Evolutionary conservation across 2,113 vertebrate species (phyloP), one percentile per base, ranked within the genome.

Genomic region (Muntiacus muntjak): DNA sequence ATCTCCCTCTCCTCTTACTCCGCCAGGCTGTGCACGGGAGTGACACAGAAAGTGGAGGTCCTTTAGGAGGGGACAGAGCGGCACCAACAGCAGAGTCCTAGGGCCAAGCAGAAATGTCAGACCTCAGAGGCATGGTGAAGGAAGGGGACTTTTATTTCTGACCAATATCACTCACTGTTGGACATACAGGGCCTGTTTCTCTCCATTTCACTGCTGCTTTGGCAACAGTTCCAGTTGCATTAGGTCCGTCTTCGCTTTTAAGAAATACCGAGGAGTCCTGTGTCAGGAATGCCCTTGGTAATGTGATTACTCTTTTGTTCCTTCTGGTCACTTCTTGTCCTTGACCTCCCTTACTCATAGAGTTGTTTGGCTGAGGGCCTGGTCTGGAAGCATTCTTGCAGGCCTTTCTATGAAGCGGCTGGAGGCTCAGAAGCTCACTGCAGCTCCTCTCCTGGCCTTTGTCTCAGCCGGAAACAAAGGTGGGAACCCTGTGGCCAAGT

Each of bases 41-140:
- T 96, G 94, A 97, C 98, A 98, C 98, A 87, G 98, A 98, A 99
- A 99, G 98, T 98, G 98, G 99, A 98, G 99, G 99, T 99, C 99
- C 98, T 98, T 98, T 98, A 98, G 98, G 95, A 98, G 97, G 96
- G 96, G 97, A 98, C 60, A 95, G 98, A 67, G 94, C 10, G 74
- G 90, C 86, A 96, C 97, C 98, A 98, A 95, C 94, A 98, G 95
- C 87, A 62, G 94, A 71, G 45, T 50, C 62, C 47, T 60, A 52
- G 12, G 45, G 78, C 79, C 43, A 54, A 97, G 88, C 58, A 97
- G 88, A 91, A 88, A 89, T 36, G 45, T 62, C 43, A 87, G 94
- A 45, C 93, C 89, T 67, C 43, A 87, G 74, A 96, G 52, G 87
- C 87, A 78, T 74, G 76, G 93, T 85, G 54, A 97, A 43, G 87